These are phyloP conservation scores for Sturnira hondurensis DNA, from an alignment of 2,113 vertebrate genomes.

Conservation along the genomic window DNA sequence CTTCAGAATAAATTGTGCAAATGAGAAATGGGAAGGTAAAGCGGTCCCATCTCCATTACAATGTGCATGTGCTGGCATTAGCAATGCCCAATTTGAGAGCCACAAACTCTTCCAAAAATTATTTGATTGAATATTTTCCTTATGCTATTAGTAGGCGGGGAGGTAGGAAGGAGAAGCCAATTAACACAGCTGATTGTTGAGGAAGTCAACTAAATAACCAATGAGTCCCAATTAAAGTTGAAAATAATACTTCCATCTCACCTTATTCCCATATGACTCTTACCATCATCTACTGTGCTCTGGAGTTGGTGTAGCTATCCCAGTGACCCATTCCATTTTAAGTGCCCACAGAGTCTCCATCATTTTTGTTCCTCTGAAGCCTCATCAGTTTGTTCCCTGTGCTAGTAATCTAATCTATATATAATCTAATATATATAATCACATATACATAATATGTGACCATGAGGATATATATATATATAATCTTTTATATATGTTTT, in stretches of 20 bases:
- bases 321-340: accelerated
- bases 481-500: too few species aligned
- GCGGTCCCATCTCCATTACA: neutral
- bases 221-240: neutral
- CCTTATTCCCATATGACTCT: neutral
- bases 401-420: neutral
- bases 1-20: neutral
- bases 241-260: neutral
- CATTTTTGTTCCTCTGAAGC: neutral
- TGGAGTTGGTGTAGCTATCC: too few species aligned
- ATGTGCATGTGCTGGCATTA: neutral
- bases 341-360: neutral
- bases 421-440: too few species aligned
- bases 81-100: neutral
- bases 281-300: neutral
- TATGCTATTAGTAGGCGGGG: neutral
- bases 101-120: neutral
- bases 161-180: neutral
- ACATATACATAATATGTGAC: too few species aligned
- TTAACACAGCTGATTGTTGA: neutral
- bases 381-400: neutral
- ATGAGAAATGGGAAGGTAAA: neutral
- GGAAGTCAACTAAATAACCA: neutral
- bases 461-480: too few species aligned
- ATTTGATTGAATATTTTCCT: neutral